Evolutionary conservation across 2,888 invertebrate genomes (phyloP), one percentile per base, ranked within the genome.

Genomic region (Agrotis puta): DNA sequence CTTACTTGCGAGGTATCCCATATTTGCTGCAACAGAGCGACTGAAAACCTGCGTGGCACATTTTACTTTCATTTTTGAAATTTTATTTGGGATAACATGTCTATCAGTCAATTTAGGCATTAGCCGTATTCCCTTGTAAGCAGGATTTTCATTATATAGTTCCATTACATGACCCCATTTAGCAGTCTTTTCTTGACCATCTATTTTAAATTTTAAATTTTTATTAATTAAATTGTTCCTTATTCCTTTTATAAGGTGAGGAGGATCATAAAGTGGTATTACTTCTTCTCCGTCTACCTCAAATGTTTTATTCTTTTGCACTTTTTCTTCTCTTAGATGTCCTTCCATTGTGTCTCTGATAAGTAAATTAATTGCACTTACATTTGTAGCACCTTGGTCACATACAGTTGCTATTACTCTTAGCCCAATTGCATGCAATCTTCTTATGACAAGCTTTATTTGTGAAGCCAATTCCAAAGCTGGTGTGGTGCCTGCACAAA

Each of bases 231-330:
- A 33, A 62, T 71, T 71, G 18, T 71, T 75, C 3, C 71, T 56
- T 4, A 76, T 58, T 43, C 71, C 72, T 4, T 69, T 76, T 2
- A 76, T 72, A 24, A 76, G 43, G 24, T 70, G 70, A 4, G 74
- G 70, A 2, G 70, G 74, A 14, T 77, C 74, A 18, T 51, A 70
- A 5, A 64, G 2, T 0, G 67, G 62, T 14, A 61, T 47, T 4
- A 67, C 59, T 2, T 51, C 63, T 47, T 68, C 3, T 0, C 5
- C 33, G 5, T 66, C 58, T 3, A 73, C 20, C 24, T 67, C 53
- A 69, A 73, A n/a, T n/a, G n/a, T n/a, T n/a, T n/a, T n/a, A n/a
- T n/a, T n/a, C n/a, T n/a, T n/a, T n/a, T n/a, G n/a, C n/a, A n/a
- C n/a, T n/a, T n/a, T n/a, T n/a, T n/a, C n/a, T n/a, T n/a, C n/a